These are phyloP conservation scores for Tupaia chinensis DNA, from an alignment of 2,113 vertebrate species.

Conservation along the genomic window DNA sequence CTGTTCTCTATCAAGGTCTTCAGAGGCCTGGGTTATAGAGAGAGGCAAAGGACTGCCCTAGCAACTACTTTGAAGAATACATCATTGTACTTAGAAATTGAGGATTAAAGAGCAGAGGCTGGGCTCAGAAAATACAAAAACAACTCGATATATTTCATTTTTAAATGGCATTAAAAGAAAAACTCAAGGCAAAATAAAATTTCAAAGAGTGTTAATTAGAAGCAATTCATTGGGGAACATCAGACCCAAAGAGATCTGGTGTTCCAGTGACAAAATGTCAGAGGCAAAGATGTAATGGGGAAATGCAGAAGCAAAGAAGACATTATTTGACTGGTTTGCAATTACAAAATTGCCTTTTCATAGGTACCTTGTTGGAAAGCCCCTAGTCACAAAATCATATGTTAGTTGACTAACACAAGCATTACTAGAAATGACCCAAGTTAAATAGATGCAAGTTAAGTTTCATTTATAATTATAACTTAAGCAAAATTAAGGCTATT, in stretches of 20 bases:
- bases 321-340: background rate
- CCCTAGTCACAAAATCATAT: background rate
- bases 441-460: too few species aligned
- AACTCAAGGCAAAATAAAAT: background rate
- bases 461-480: too few species aligned
- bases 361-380: too few species aligned
- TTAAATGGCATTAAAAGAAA: too few species aligned
- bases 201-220: background rate
- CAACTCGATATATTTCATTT: background rate
- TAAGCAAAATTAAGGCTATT: too few species aligned
- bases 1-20: background rate
- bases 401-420: background rate
- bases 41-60: background rate
- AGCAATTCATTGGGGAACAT: too few species aligned
- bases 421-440: too few species aligned
- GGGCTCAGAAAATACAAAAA: background rate
- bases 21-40: background rate
- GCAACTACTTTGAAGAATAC: conserved; percentile 11
- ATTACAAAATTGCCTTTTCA: too few species aligned
- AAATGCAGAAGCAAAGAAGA: background rate
- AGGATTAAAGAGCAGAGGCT: background rate
- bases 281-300: background rate
- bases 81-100: background rate
- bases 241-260: background rate
- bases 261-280: background rate